Percentiles rank a stretch among this genome's conserved stretches.
These are phyloP conservation scores for Drosophila neutralis DNA, from an alignment of 2,888 invertebrate species.

Conservation along the genomic window DNA sequence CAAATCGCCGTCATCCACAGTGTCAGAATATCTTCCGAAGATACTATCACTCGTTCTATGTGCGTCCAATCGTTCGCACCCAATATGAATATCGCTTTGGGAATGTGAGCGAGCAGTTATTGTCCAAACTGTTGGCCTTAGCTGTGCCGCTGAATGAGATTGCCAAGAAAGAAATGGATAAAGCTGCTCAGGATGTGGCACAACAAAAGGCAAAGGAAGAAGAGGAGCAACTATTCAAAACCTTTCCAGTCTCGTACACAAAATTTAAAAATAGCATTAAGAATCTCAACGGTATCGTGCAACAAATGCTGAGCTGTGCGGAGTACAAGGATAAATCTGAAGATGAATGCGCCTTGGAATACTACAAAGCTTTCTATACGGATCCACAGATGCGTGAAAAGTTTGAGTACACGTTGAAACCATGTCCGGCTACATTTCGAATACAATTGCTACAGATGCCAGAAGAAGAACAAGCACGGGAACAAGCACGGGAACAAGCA, in stretches of 20 bases:
- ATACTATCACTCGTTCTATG: conserved; percentile 50
- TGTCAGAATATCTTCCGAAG: conserved; percentile 24
- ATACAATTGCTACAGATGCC: conserved; percentile 21
- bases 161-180: conserved; percentile 3
- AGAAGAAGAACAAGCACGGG: background rate
- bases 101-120: conserved; percentile 1
- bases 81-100: conserved; percentile 32
- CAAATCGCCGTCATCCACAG: conserved; percentile 9
- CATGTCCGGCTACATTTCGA: conserved; percentile 45
- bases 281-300: conserved; percentile 39
- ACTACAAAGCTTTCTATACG: conserved; percentile 50
- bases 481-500: background rate
- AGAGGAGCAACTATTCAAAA: background rate
- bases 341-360: conserved; percentile 32
- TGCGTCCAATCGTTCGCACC: conserved; percentile 25
- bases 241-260: conserved; percentile 28
- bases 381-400: conserved; percentile 34
- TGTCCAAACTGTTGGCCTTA: conserved; percentile 21
- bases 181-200: background rate
- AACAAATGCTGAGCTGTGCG: conserved; percentile 35
- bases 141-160: conserved; percentile 32
- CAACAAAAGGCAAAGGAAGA: background rate
- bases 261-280: conserved; percentile 30
- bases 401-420: conserved; percentile 30
- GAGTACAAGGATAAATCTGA: conserved; percentile 28